Percentiles rank a stretch among this genome's conserved stretches.
Evolutionary conservation across 2,113 vertebrate species (phyloP).

Genomic region (Pandion haliaetus): DNA sequence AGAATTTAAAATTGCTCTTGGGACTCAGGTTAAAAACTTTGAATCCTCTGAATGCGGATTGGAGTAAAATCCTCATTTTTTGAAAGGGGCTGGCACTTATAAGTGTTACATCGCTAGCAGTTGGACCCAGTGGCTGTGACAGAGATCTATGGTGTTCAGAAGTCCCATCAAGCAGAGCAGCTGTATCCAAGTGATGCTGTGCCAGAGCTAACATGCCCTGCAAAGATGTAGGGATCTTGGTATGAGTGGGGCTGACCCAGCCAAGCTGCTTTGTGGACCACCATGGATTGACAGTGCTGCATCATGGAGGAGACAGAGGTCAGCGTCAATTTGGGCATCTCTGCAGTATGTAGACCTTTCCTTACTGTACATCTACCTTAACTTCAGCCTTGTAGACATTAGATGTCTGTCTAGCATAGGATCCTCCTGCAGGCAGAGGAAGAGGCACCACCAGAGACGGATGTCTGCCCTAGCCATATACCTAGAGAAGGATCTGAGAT

Average conservation of each 20-base stretch:
- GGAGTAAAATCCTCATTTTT: neutral
- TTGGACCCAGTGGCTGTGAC: neutral
- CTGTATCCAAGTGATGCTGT: neutral
- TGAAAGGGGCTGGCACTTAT: neutral
- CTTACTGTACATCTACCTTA: neutral
- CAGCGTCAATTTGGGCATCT: neutral
- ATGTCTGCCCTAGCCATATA: neutral
- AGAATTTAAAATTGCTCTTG: neutral
- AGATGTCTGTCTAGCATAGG: neutral
- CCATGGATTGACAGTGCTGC: neutral
- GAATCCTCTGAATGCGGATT: neutral
- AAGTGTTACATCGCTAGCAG: neutral
- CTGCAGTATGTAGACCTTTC: neutral
- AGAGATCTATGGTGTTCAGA: neutral
- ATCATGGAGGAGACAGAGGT: neutral
- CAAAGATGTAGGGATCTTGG: neutral
- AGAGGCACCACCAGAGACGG: neutral
- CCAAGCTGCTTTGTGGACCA: neutral
- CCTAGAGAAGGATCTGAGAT: neutral
- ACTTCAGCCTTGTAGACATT: neutral
- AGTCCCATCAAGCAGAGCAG: neutral
- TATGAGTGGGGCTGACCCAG: neutral
- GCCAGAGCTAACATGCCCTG: neutral
- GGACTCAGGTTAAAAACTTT: neutral
- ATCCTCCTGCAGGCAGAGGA: neutral